phyloP scores from a whole-genome alignment of 2,888 invertebrate species.

The Eucera pruinosa region DNA sequence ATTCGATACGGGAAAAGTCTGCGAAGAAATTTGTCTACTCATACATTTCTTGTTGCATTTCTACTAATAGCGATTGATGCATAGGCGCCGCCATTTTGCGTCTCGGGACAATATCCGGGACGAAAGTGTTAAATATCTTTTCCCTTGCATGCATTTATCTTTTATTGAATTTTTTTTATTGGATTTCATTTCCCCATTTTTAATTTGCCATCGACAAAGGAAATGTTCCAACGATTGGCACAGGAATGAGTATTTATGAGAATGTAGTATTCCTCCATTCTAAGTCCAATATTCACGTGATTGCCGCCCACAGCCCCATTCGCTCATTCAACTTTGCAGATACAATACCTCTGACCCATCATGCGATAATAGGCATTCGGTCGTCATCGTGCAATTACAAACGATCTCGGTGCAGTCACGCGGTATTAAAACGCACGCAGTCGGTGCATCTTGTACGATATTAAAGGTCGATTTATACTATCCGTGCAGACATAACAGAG shows the following conservation, averaged over 20 bases:
- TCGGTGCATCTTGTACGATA: neutral
- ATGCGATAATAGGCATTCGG: conserved; percentile 15
- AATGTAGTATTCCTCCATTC: neutral
- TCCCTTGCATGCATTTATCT: too few relatives aligned
- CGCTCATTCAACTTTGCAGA: conserved; percentile 25
- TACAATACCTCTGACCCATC: conserved; percentile 14
- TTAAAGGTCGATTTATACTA: neutral
- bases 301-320: conserved; percentile 15
- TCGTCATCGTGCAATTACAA: conserved; percentile 49
- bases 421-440: conserved; percentile 15
- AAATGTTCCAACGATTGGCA: too few relatives aligned
- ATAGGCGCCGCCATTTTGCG: too few relatives aligned
- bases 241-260: neutral
- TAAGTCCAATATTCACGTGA: neutral
- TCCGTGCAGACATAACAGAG: too few relatives aligned
- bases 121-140: too few relatives aligned
- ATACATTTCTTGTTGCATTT: too few relatives aligned
- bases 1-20: too few relatives aligned
- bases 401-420: conserved; percentile 45
- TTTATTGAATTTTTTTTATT: neutral
- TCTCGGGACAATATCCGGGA: too few relatives aligned
- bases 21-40: too few relatives aligned
- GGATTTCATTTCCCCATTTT: neutral
- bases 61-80: too few relatives aligned
- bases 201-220: neutral